Percentiles rank a stretch among this genome's conserved stretches.
Conservation (phyloP, 2,888 invertebrate species). For the Enchytraeus crypticus region DNA sequence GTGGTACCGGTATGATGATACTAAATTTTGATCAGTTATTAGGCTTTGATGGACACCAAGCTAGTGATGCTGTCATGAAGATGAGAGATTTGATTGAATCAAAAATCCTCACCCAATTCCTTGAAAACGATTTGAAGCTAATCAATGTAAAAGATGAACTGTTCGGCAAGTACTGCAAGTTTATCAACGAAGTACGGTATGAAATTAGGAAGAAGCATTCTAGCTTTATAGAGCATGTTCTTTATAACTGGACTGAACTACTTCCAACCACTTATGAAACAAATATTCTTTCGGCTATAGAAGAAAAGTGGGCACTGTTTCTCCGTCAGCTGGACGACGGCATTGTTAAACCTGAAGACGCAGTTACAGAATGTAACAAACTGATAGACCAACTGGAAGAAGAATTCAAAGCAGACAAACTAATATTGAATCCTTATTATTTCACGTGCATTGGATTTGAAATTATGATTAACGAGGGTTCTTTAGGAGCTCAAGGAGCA, state of each 20-base stretch:
- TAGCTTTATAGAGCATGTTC: background rate
- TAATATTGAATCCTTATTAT: background rate
- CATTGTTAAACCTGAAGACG: background rate
- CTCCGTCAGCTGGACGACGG: background rate
- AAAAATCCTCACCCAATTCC: background rate
- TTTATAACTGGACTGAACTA: background rate
- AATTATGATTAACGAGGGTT: background rate
- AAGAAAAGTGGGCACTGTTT: background rate
- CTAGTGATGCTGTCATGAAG: background rate
- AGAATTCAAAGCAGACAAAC: background rate
- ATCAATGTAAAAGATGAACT: slow-evolving; percentile 1
- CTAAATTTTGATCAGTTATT: too few relatives aligned
- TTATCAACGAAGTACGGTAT: background rate
- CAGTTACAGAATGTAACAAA: background rate
- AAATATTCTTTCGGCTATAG: background rate
- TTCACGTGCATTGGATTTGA: background rate
- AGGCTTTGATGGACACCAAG: too few relatives aligned
- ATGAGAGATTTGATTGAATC: background rate
- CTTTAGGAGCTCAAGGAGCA: background rate
- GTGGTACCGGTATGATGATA: slow-evolving; percentile 20
- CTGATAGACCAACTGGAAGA: background rate
- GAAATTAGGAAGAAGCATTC: background rate
- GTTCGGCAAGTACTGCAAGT: background rate
- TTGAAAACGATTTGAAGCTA: background rate
- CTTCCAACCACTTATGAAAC: background rate